These are phyloP conservation scores for Mythimna lalbum DNA, from an alignment of 2,888 invertebrate genomes.

Conservation along the genomic window DNA sequence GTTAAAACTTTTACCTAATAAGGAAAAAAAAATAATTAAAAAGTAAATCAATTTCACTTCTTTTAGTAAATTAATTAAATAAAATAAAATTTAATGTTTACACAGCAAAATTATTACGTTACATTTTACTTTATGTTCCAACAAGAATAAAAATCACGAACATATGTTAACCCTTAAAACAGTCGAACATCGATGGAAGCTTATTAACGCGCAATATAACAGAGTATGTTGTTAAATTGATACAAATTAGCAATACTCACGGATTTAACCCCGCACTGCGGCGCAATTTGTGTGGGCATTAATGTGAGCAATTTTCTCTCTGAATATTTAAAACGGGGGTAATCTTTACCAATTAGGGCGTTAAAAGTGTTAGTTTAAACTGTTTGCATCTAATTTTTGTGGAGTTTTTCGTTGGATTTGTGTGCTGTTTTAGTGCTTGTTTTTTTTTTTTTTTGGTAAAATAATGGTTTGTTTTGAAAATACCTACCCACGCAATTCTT, in stretches of 20 bases:
- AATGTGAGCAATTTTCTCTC: constrained; percentile 59
- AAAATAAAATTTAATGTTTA: too few species aligned
- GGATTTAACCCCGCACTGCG: constrained; percentile 63
- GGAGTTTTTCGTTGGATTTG: constrained; percentile 36
- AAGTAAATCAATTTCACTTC: background rate
- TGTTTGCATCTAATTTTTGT: constrained; percentile 49
- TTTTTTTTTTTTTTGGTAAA: constrained; percentile 1
- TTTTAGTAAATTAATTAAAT: background rate
- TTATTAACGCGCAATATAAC: constrained; percentile 45
- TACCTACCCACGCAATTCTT: background rate
- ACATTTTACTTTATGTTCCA: too few species aligned
- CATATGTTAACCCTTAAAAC: background rate
- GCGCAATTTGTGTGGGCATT: constrained; percentile 58
- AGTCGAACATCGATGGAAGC: constrained; percentile 36
- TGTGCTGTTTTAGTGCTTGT: constrained; percentile 1
- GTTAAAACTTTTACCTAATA: too few species aligned
- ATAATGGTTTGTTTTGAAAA: background rate
- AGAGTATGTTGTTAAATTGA: constrained; percentile 53
- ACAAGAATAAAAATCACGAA: background rate
- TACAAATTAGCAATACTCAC: constrained; percentile 61
- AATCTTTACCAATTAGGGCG: constrained; percentile 57
- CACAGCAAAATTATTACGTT: background rate
- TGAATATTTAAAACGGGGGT: constrained; percentile 61
- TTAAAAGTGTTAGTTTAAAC: constrained; percentile 59
- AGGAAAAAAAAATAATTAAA: background rate